phyloP scores from a whole-genome alignment of 53 echinoderm and acorn worm species.

The Holothuria scabra region DNA sequence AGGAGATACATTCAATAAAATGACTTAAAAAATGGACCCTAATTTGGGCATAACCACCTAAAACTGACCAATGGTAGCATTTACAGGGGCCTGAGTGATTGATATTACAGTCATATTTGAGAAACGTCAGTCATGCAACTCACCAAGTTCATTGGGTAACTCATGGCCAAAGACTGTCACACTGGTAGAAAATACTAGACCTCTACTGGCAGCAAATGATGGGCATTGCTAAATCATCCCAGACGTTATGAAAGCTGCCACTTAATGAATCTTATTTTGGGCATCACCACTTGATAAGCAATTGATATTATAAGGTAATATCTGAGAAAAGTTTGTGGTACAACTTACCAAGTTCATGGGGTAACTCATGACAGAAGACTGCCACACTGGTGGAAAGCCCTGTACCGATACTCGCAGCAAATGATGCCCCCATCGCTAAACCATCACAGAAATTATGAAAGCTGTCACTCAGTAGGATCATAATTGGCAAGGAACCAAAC shows the following conservation, averaged over 20 bases:
- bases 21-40: too few relatives aligned
- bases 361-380: constrained; percentile 90
- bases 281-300: too few relatives aligned
- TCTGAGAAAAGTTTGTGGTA: constrained; percentile 6
- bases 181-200: constrained; percentile 79
- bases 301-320: too few relatives aligned
- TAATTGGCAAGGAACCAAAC: constrained; percentile 61
- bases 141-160: constrained; percentile 95
- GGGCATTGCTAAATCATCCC: constrained; percentile 92
- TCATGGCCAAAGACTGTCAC: constrained; percentile 93
- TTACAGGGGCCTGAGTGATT: too few relatives aligned
- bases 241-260: constrained; percentile 81
- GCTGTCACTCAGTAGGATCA: constrained; percentile 81
- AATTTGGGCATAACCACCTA: too few relatives aligned
- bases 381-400: constrained; percentile 90
- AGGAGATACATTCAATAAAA: too few relatives aligned
- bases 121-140: constrained; percentile 41
- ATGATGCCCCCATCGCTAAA: constrained; percentile 89
- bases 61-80: too few relatives aligned
- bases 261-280: too few relatives aligned
- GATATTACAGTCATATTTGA: too few relatives aligned
- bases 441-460: constrained; percentile 90
- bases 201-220: constrained; percentile 72
- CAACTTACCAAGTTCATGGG: constrained; percentile 94
- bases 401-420: constrained; percentile 64